Percentiles rank a stretch among this genome's conserved stretches.
phyloP scores from a whole-genome alignment of 2,888 invertebrate species.

The Oscheius sp. region DNA sequence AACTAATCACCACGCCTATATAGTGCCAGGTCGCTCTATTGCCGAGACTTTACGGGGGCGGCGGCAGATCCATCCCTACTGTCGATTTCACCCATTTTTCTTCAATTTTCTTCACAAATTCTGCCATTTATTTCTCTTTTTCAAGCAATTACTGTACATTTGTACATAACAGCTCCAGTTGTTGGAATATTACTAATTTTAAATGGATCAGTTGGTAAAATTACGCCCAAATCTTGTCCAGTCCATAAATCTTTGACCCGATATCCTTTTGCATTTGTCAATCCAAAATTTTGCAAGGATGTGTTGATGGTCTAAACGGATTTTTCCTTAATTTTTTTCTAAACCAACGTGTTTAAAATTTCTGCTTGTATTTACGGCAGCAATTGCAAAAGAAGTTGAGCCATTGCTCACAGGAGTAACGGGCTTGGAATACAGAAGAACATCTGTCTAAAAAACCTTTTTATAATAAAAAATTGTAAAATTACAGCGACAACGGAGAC shows the following conservation, averaged over 20 bases:
- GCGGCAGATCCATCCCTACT: neutral
- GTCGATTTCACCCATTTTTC: too few relatives aligned
- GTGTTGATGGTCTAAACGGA: neutral
- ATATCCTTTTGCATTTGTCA: constrained; percentile 16
- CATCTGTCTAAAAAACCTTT: constrained; percentile 44
- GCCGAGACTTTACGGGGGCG: constrained; percentile 9
- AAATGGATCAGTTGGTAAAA: neutral
- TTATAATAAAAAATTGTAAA: neutral
- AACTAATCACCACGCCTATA: constrained; percentile 11
- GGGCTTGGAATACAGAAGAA: constrained; percentile 56
- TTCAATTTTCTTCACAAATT: neutral
- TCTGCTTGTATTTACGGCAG: constrained; percentile 50
- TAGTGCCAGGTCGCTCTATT: neutral
- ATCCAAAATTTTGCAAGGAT: neutral
- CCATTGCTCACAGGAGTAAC: constrained; percentile 51
- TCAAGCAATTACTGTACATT: neutral
- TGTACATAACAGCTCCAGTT: constrained; percentile 1
- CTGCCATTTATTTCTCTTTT: neutral
- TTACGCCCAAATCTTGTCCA: neutral
- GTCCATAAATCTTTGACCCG: neutral
- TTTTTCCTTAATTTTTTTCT: neutral
- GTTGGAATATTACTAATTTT: constrained; percentile 2
- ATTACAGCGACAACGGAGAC: constrained; percentile 49
- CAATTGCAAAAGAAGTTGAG: constrained; percentile 53
- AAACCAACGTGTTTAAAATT: constrained; percentile 6